These are phyloP conservation scores for Acanthurus leucopareius DNA, from an alignment of 2,797 vertebrate genomes.

Conservation along the genomic window DNA sequence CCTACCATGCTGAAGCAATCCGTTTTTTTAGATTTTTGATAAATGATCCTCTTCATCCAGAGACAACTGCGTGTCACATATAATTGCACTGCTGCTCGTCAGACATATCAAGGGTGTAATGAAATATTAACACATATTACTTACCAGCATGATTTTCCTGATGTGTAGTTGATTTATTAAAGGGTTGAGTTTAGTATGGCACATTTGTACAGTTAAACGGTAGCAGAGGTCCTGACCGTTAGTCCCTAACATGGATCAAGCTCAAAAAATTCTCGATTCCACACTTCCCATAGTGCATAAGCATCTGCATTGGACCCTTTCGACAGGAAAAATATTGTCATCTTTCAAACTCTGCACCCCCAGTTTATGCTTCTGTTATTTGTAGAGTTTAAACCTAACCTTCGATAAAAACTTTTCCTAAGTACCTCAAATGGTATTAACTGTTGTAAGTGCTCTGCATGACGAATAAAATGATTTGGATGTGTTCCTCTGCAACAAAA, in stretches of 20 bases:
- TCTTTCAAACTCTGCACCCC: neutral
- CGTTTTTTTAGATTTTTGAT: neutral
- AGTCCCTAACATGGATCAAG: neutral
- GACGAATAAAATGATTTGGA: too few relatives aligned
- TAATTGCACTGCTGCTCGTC: neutral
- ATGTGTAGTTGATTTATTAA: neutral
- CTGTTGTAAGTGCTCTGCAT: neutral
- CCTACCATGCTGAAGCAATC: neutral
- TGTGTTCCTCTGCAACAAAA: neutral
- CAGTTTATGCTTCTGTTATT: neutral
- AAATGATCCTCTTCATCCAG: neutral
- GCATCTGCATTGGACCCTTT: neutral
- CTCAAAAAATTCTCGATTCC: neutral
- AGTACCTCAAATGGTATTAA: neutral
- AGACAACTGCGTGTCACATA: neutral
- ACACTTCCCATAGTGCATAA: neutral
- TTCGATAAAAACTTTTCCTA: neutral
- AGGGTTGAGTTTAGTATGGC: neutral
- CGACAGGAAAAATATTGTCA: neutral
- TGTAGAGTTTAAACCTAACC: neutral
- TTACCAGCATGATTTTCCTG: neutral
- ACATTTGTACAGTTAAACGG: neutral
- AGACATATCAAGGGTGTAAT: neutral
- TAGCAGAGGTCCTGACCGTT: neutral
- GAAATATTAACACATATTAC: slow-evolving; percentile 1